Evolutionary conservation across 2,797 vertebrate genomes (phyloP).

Genomic region (Rhynchonycteris naso): DNA sequence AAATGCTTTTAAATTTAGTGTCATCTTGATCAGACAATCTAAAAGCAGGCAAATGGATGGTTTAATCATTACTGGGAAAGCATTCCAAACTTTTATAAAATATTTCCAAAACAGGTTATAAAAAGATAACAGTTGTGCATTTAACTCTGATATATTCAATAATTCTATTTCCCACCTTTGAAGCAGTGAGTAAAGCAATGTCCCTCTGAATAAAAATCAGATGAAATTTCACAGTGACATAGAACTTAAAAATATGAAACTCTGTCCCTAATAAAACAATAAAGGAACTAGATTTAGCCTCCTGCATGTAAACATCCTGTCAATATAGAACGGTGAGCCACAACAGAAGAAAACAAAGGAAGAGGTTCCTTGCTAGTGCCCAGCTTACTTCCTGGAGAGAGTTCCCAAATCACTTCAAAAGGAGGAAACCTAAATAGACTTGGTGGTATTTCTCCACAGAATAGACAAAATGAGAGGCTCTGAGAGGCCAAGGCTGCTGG

Average conservation of each 20-base stretch:
- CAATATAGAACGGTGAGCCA: neutral
- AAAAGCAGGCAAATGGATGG: neutral
- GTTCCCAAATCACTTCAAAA: neutral
- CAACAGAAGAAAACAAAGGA: neutral
- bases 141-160: neutral
- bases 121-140: neutral
- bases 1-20: conserved; percentile 43
- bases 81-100: conserved; percentile 18
- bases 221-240: neutral
- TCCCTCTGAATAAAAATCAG: neutral
- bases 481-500: neutral
- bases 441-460: neutral
- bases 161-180: neutral
- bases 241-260: neutral
- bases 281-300: neutral
- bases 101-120: neutral
- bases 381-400: neutral
- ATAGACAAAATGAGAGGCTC: neutral
- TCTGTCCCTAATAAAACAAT: neutral
- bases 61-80: neutral
- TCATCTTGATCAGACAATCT: neutral
- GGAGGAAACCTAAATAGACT: neutral
- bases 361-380: too few relatives aligned
- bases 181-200: neutral
- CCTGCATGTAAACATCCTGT: neutral